phyloP scores from a whole-genome alignment of 2,113 vertebrate genomes.

The Chrysemys picta region DNA sequence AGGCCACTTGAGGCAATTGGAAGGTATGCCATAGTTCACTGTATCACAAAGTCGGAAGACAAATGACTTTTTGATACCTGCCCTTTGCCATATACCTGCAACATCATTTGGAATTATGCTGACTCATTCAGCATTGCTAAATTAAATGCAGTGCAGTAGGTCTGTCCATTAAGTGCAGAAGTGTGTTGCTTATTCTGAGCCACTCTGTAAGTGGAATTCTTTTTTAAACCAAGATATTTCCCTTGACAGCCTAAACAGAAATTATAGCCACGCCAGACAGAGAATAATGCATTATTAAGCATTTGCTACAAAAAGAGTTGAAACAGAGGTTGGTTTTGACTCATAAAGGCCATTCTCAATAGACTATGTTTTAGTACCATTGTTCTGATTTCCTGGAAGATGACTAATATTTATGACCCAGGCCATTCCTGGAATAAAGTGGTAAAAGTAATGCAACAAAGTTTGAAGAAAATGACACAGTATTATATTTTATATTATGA shows the following conservation, averaged over 20 bases:
- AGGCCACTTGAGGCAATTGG: not conserved
- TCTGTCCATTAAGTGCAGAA: not conserved
- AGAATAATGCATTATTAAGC: conserved; percentile 36
- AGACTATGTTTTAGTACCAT: conserved; percentile 22
- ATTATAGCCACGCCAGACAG: not conserved
- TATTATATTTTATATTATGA: conserved; percentile 22
- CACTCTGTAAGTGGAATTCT: not conserved
- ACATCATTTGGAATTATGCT: fast-evolving
- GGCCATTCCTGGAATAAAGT: conserved; percentile 22
- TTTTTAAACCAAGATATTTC: conserved; percentile 28
- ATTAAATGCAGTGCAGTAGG: not conserved
- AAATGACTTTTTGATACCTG: not conserved
- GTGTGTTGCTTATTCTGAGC: not conserved
- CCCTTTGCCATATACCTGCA: not conserved
- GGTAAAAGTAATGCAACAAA: conserved; percentile 24
- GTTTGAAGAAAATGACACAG: conserved; percentile 31
- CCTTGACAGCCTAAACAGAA: not conserved
- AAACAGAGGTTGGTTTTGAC: not conserved
- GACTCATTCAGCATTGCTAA: not conserved
- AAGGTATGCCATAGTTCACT: fast-evolving
- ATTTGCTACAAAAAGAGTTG: not conserved
- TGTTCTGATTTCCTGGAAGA: conserved; percentile 2
- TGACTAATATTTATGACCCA: conserved; percentile 8
- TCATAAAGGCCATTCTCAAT: not conserved
- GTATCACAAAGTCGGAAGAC: not conserved